phyloP scores from a whole-genome alignment of 2,797 vertebrate species.

The Rhincodon typus region DNA sequence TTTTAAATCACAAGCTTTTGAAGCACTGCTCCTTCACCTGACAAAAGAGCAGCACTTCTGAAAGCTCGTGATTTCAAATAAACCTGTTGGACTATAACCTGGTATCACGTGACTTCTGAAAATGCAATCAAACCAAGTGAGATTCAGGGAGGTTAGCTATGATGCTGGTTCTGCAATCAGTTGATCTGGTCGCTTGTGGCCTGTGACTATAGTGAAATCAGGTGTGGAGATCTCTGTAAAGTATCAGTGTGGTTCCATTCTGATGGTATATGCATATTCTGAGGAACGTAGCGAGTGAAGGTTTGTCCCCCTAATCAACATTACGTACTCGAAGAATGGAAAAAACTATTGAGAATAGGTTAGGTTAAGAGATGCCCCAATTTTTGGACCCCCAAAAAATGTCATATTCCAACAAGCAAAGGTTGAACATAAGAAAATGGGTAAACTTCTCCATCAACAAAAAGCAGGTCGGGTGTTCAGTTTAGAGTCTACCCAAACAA shows the following conservation, averaged over 20 bases:
- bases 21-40: no score
- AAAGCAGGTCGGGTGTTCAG: neutral
- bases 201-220: neutral
- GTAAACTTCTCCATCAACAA: neutral
- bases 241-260: neutral
- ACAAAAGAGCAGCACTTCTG: no score
- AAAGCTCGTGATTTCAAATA: no score
- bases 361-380: neutral
- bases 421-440: neutral
- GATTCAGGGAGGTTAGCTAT: neutral
- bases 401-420: neutral
- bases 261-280: neutral
- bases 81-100: no score
- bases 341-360: neutral
- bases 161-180: neutral
- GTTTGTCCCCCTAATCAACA: neutral
- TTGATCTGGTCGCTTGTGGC: neutral
- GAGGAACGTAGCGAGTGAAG: neutral
- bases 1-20: no score
- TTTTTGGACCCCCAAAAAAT: no score
- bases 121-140: neutral
- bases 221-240: neutral
- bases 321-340: neutral
- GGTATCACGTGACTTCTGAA: no score
- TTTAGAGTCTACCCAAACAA: neutral